Conservation (phyloP, 2,797 vertebrate species). For the Euphonia xanthogaster region DNA sequence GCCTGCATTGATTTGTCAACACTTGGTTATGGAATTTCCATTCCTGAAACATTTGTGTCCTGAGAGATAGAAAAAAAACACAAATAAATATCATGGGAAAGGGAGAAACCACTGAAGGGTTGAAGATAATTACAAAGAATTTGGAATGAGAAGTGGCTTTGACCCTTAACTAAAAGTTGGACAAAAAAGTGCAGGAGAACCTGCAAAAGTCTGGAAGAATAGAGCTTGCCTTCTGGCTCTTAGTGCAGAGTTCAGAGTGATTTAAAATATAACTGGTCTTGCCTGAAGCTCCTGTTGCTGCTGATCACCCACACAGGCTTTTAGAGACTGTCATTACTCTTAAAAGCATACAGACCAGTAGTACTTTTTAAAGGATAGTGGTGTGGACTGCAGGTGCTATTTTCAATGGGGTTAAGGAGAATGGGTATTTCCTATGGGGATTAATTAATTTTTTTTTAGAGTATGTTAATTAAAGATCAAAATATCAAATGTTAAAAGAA, state of each 20-base stretch:
- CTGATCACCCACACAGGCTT: neutral
- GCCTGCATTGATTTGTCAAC: neutral
- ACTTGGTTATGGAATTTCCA: neutral
- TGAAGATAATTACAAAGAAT: neutral
- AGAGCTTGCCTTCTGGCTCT: neutral
- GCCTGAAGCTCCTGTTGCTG: neutral
- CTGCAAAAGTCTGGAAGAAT: neutral
- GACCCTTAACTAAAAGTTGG: neutral
- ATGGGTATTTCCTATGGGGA: neutral
- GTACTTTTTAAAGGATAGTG: neutral
- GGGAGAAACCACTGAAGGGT: neutral
- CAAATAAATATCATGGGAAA: neutral
- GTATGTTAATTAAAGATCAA: neutral
- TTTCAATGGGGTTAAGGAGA: neutral
- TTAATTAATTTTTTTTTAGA: neutral
- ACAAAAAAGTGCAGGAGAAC: neutral
- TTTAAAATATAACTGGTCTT: neutral
- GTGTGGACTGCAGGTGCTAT: neutral
- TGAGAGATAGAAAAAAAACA: neutral
- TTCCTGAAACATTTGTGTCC: neutral
- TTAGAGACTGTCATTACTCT: neutral
- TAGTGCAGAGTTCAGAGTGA: neutral
- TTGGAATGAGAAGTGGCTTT: neutral
- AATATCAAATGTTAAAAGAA: neutral
- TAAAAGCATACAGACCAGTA: neutral